Evolutionary conservation across 2,113 vertebrate species (phyloP).

Genomic region (Dunckerocampus dactyliophorus): DNA sequence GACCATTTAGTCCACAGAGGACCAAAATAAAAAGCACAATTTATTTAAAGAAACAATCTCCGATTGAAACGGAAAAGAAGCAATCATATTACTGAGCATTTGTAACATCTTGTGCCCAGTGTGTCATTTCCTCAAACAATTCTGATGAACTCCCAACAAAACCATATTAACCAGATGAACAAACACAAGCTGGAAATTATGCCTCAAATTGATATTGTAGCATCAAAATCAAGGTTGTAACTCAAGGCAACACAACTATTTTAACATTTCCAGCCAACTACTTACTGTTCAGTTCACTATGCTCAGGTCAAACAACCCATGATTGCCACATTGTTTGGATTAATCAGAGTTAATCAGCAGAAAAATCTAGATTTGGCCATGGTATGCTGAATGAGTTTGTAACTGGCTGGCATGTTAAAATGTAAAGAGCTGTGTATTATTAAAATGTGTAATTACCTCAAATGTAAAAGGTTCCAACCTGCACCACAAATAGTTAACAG

Average conservation of each 20-base stretch:
- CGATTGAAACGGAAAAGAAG: neutral
- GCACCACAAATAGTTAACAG: constrained; percentile 11
- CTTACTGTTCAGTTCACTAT: neutral
- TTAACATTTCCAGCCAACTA: constrained; percentile 15
- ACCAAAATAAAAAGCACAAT: neutral
- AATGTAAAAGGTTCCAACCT: constrained; percentile 6
- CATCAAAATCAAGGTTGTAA: neutral
- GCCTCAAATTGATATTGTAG: neutral
- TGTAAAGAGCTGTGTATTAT: constrained; percentile 8
- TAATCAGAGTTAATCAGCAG: constrained; percentile 1
- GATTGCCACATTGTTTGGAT: constrained; percentile 20
- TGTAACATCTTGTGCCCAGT: neutral
- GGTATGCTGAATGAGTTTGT: constrained; percentile 18
- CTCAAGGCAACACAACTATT: constrained; percentile 2
- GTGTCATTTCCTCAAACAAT: neutral
- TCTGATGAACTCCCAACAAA: neutral
- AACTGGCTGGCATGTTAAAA: constrained; percentile 19
- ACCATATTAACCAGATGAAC: neutral
- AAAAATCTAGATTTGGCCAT: constrained; percentile 1
- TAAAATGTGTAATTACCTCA: constrained; percentile 2
- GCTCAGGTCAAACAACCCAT: constrained; percentile 19
- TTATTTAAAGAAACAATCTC: neutral
- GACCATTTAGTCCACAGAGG: neutral
- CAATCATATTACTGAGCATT: neutral
- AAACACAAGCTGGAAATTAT: neutral